These are phyloP conservation scores for Hemicrepidius hirtus DNA, from an alignment of 2,888 invertebrate genomes.

Conservation along the genomic window DNA sequence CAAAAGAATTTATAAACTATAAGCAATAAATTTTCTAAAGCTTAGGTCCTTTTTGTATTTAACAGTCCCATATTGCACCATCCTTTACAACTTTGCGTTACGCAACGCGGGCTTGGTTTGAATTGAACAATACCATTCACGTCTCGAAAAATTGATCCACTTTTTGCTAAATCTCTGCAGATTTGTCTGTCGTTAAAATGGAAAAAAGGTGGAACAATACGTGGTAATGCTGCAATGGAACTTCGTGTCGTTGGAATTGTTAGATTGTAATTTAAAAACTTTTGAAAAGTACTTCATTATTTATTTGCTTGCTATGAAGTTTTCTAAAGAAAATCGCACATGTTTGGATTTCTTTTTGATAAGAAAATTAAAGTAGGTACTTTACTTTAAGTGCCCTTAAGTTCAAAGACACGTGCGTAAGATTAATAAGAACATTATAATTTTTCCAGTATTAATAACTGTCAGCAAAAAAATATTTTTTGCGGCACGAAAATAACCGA, in stretches of 20 bases:
- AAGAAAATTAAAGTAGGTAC: too few species aligned
- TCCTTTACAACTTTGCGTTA: constrained; percentile 21
- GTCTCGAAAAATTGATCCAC: constrained; percentile 48
- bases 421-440: too few species aligned
- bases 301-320: background rate
- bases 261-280: background rate
- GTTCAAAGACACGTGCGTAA: too few species aligned
- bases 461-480: too few species aligned
- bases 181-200: constrained; percentile 24
- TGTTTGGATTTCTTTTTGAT: too few species aligned
- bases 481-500: too few species aligned
- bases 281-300: too few species aligned
- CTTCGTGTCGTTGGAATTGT: constrained; percentile 19
- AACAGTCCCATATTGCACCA: background rate
- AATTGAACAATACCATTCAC: constrained; percentile 45
- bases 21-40: background rate
- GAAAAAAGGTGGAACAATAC: constrained; percentile 31
- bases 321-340: background rate
- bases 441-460: too few species aligned
- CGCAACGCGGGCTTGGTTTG: constrained; percentile 26
- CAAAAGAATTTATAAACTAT: constrained; percentile 16
- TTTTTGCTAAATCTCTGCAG: constrained; percentile 49
- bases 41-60: background rate
- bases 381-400: too few species aligned
- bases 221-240: constrained; percentile 2